Conservation (phyloP, 2,888 invertebrate genomes). For the Panopea generosa region DNA sequence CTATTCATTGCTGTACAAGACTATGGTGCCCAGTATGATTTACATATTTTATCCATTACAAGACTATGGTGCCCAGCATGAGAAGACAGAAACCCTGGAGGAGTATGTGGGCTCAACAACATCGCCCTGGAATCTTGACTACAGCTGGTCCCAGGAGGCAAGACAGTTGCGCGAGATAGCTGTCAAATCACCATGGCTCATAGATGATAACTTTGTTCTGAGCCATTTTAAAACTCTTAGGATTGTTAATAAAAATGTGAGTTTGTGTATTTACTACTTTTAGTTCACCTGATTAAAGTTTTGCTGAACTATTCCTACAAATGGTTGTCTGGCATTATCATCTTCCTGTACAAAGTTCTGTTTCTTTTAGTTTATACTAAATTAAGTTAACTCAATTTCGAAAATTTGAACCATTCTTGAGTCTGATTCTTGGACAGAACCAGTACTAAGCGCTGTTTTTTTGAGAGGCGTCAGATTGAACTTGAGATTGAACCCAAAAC, state of each 20-base stretch:
- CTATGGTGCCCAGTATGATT: conserved; percentile 77
- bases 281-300: conserved; percentile 5
- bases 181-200: conserved; percentile 83
- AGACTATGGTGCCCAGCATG: conserved; percentile 81
- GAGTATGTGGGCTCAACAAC: conserved; percentile 78
- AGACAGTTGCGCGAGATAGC: conserved; percentile 80
- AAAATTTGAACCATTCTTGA: no score
- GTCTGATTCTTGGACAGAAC: no score
- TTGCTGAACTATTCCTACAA: no score
- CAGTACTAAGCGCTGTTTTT: no score
- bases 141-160: conserved; percentile 84
- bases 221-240: conserved; percentile 82
- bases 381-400: no score
- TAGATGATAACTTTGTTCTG: conserved; percentile 82
- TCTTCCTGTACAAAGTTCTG: no score
- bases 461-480: no score
- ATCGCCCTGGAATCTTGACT: conserved; percentile 84
- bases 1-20: no score
- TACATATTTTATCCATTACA: background rate
- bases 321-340: no score
- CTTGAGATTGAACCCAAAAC: no score
- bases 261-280: conserved; percentile 25
- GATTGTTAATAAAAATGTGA: conserved; percentile 82
- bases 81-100: conserved; percentile 80
- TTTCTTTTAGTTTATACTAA: no score